Evolutionary conservation across 2,797 vertebrate genomes (phyloP).

Genomic region (Scomberomorus guttatus): DNA sequence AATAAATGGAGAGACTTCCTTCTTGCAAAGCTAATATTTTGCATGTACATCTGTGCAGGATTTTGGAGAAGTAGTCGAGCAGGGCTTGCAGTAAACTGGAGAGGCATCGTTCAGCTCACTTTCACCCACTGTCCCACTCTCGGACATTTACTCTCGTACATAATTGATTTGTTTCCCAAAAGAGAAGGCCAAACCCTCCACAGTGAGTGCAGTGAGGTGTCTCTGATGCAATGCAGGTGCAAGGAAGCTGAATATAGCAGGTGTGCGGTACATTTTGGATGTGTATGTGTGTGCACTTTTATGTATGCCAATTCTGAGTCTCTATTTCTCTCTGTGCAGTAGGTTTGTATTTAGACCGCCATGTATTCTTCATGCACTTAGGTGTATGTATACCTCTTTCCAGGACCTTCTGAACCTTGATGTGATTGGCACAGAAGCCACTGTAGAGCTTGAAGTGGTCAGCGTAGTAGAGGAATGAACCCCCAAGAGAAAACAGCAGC

Average conservation of each 20-base stretch:
- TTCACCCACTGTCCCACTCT: slow-evolving; percentile 46
- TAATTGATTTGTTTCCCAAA: slow-evolving; percentile 60
- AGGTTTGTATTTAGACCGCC: background rate
- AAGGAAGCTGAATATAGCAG: slow-evolving; percentile 46
- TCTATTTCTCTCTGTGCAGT: background rate
- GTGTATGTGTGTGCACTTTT: background rate
- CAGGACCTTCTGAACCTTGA: slow-evolving; percentile 98
- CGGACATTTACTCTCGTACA: slow-evolving; percentile 48
- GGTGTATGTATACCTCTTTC: slow-evolving; percentile 90
- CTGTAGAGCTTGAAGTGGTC: slow-evolving; percentile 99
- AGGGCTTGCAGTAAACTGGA: slow-evolving; percentile 7
- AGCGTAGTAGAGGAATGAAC: slow-evolving; percentile 98
- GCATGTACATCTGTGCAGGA: background rate
- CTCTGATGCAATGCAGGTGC: slow-evolving; percentile 71
- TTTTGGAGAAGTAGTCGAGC: slow-evolving; percentile 2
- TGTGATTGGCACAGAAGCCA: slow-evolving; percentile 98
- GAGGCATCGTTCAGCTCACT: slow-evolving; percentile 36
- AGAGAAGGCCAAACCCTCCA: slow-evolving; percentile 36
- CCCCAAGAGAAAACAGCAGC: slow-evolving; percentile 96
- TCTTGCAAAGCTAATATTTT: background rate
- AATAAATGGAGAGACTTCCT: background rate
- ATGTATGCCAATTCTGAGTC: background rate
- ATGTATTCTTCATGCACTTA: background rate
- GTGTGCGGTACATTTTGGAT: slow-evolving; percentile 2
- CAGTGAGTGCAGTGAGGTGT: slow-evolving; percentile 10